These are phyloP conservation scores for Synergus umbraculus DNA, from an alignment of 2,888 invertebrate species.

Conservation along the genomic window DNA sequence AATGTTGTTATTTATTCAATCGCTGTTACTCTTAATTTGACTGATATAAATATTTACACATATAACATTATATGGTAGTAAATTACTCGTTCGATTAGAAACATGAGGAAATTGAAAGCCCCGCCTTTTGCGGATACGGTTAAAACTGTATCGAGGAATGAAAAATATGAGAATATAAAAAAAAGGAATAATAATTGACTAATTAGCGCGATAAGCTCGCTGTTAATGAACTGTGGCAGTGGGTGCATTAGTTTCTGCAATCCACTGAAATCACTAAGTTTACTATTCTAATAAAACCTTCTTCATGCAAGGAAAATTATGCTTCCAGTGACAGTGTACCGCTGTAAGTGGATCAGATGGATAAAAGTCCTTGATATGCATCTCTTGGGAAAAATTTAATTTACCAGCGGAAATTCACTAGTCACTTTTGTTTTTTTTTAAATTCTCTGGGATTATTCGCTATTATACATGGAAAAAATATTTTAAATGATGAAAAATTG, in stretches of 20 bases:
- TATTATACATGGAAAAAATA: conserved; percentile 2
- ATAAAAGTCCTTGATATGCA: conserved; percentile 26
- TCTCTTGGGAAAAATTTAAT: conserved; percentile 12
- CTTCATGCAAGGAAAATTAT: conserved; percentile 2
- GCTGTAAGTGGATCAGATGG: not conserved
- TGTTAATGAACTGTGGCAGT: not conserved
- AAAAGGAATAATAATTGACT: conserved; percentile 10
- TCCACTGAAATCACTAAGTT: not conserved
- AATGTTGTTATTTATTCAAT: too few relatives aligned
- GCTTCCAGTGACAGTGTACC: conserved; percentile 33
- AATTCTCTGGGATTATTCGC: not conserved
- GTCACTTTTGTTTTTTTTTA: not conserved
- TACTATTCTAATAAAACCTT: conserved; percentile 19
- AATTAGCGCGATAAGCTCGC: conserved; percentile 3
- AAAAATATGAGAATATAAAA: not conserved
- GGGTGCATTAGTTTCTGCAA: not conserved
- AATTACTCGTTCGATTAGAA: not conserved
- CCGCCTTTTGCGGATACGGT: not conserved
- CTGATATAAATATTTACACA: not conserved
- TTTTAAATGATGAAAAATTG: not conserved
- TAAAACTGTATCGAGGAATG: not conserved
- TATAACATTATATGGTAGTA: not conserved
- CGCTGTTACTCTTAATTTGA: not conserved
- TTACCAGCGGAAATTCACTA: not conserved
- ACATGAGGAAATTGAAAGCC: not conserved